Base-by-base conservation (phyloP, 92 coral and sea anemone species). In the Paragorgia papillata region DNA sequence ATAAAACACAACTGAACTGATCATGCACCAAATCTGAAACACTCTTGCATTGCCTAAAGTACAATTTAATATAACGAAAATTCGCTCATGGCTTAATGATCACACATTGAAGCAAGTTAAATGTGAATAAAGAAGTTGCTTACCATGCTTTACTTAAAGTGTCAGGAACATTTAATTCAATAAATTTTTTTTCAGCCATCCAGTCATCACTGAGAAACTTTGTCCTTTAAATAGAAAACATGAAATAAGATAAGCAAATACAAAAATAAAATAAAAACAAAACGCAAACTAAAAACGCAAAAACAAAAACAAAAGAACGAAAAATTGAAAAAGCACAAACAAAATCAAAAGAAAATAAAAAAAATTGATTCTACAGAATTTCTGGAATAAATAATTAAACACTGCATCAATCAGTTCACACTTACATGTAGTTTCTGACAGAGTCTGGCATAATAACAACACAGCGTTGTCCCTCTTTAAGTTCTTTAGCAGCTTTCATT, bases 341-440 rank as follows among this genome's bases (percentile, higher is more conserved):
- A n/a, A n/a, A n/a, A n/a, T n/a, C n/a, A n/a, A n/a, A n/a, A n/a
- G n/a, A n/a, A n/a, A n/a, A n/a, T n/a, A n/a, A n/a, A n/a, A n/a
- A n/a, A n/a, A n/a, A n/a, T n/a, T n/a, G n/a, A n/a, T n/a, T n/a
- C n/a, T n/a, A n/a, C n/a, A n/a, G n/a, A n/a, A n/a, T n/a, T n/a
- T n/a, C n/a, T n/a, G n/a, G n/a, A n/a, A n/a, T n/a, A n/a, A n/a
- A n/a, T n/a, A n/a, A n/a, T n/a, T n/a, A n/a, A n/a, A n/a, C n/a
- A n/a, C n/a, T n/a, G n/a, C n/a, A n/a, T n/a, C n/a, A n/a, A n/a
- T n/a, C n/a, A n/a, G n/a, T n/a, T 35, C 34, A 54, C 6, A 69
- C 97, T 84, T 84, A 92, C 97, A 90, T 92, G 86, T 92, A 92
- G 88, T 92, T 92, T 74, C 97, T 86, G 83, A 92, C 96, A 32